Conservation (phyloP, 53 echinoderm and acorn worm genomes). For the Echinometra lucunter region DNA sequence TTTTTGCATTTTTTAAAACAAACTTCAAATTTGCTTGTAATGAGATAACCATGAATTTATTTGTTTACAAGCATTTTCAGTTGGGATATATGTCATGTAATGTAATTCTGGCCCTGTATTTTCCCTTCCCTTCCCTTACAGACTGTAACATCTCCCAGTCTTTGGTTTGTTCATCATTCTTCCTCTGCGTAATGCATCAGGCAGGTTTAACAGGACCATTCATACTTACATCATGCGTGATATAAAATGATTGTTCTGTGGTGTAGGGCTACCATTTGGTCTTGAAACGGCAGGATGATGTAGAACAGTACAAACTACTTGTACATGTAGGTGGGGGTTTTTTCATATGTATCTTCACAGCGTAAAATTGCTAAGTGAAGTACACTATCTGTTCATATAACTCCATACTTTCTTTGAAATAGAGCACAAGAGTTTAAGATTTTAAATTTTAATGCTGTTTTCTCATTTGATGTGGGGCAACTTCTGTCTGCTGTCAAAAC, state of each 20-base stretch:
- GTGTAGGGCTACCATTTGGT: neutral
- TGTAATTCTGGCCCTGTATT: neutral
- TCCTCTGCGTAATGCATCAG: neutral
- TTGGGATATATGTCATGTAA: neutral
- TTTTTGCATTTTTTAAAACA: no score
- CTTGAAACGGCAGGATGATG: neutral
- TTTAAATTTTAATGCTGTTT: neutral
- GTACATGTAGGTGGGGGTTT: neutral
- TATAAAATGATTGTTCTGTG: neutral
- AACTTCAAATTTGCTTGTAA: neutral
- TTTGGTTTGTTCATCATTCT: neutral
- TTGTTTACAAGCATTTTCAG: neutral
- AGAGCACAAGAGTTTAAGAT: neutral
- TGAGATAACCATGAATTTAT: neutral
- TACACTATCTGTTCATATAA: neutral
- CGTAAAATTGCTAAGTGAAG: neutral
- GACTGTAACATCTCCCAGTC: constrained; percentile 24
- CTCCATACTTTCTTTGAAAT: neutral
- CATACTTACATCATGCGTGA: neutral
- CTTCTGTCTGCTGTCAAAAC: neutral
- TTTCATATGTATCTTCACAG: neutral
- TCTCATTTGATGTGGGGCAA: neutral
- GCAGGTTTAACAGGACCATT: neutral
- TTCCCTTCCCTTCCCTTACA: neutral
- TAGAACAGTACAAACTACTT: neutral